phyloP scores from a whole-genome alignment of 2,797 vertebrate species.

The Garrulus glandarius region DNA sequence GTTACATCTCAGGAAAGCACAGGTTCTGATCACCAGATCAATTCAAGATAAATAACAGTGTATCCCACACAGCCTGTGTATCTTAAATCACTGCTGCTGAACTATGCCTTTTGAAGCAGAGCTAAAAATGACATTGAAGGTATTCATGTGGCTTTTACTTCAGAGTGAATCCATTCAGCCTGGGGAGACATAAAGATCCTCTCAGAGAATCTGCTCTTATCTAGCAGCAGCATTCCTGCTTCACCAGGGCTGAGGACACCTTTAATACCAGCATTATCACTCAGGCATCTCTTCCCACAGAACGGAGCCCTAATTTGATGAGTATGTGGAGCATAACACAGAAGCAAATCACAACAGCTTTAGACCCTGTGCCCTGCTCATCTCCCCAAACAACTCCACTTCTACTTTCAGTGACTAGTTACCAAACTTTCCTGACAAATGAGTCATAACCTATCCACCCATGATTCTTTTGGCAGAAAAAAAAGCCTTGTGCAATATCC shows the following conservation, averaged over 20 bases:
- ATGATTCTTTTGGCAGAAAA: neutral
- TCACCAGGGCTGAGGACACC: neutral
- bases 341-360: neutral
- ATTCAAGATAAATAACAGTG: neutral
- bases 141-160: neutral
- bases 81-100: conserved; percentile 1
- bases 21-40: conserved; percentile 3
- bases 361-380: neutral
- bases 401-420: neutral
- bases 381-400: neutral
- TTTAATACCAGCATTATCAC: neutral
- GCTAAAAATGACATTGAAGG: neutral
- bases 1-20: neutral
- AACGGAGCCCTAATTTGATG: neutral
- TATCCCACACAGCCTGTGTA: neutral
- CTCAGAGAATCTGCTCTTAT: neutral
- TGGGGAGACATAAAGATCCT: neutral
- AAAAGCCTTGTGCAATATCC: neutral
- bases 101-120: neutral
- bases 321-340: neutral
- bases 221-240: neutral
- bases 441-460: neutral
- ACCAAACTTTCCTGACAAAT: conserved; percentile 17
- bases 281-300: neutral
- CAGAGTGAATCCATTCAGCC: neutral